A percentile compares a stretch with the other conserved stretches of the same genome.
These are phyloP conservation scores for Hartigia nigra DNA, from an alignment of 2,888 invertebrate genomes.

Conservation along the genomic window DNA sequence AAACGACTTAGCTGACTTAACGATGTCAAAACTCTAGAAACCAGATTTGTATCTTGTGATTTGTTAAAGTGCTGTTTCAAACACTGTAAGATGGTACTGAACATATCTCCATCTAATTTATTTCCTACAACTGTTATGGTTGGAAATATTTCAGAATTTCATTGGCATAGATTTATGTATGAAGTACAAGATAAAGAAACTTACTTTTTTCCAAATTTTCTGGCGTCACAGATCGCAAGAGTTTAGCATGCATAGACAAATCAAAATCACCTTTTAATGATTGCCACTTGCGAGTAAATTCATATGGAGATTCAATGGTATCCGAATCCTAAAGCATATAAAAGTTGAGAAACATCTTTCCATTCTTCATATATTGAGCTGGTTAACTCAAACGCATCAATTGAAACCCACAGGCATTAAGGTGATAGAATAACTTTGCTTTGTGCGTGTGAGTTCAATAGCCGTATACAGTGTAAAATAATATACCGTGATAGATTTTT, in stretches of 20 bases:
- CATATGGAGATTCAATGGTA: conserved; percentile 53
- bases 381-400: neutral
- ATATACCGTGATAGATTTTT: neutral
- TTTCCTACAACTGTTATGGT: conserved; percentile 60
- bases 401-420: neutral
- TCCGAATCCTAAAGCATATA: conserved; percentile 17
- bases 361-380: neutral
- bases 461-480: neutral
- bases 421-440: neutral
- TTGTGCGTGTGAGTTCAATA: no score
- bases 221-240: conserved; percentile 54
- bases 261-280: conserved; percentile 52
- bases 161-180: conserved; percentile 1
- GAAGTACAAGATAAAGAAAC: conserved; percentile 40
- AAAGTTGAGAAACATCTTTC: neutral
- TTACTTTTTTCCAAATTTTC: conserved; percentile 41
- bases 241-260: conserved; percentile 51
- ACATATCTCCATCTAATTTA: conserved; percentile 63
- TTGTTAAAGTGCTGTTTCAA: conserved; percentile 60
- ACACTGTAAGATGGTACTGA: conserved; percentile 59
- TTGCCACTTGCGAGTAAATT: conserved; percentile 61
- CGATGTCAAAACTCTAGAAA: conserved; percentile 51
- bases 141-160: neutral
- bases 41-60: conserved; percentile 49
- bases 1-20: conserved; percentile 58